These are phyloP conservation scores for Littorina saxatilis DNA, from an alignment of 1,140 invertebrate genomes.

Conservation along the genomic window DNA sequence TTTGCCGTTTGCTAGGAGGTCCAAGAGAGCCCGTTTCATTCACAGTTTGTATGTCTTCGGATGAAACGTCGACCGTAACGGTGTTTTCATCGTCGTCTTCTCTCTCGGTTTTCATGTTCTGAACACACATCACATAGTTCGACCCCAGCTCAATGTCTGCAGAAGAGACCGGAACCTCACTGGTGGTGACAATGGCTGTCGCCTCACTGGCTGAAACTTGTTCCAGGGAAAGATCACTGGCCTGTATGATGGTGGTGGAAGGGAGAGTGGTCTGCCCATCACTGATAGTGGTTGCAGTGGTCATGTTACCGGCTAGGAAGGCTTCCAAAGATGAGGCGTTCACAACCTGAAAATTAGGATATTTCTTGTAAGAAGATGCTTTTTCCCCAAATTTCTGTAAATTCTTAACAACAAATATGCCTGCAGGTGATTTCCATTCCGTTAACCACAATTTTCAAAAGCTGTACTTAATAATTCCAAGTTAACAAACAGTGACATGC, in stretches of 20 bases:
- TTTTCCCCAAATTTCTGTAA: not conserved
- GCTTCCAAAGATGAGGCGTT: conserved; percentile 25
- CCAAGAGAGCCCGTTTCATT: not conserved
- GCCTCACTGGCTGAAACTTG: not conserved
- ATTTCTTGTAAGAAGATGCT: too few relatives aligned
- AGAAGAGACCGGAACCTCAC: not conserved
- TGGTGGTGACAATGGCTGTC: not conserved
- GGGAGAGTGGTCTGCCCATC: not conserved
- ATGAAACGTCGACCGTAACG: not conserved
- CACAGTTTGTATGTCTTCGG: not conserved
- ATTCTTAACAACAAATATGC: not conserved
- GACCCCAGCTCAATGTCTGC: not conserved
- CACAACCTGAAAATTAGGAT: conserved; percentile 18
- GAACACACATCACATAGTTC: conserved; percentile 34
- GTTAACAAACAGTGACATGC: too few relatives aligned
- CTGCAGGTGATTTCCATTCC: too few relatives aligned
- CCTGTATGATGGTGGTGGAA: conserved; percentile 28
- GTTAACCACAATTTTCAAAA: too few relatives aligned
- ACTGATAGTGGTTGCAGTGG: not conserved
- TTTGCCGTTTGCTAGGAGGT: conserved; percentile 24
- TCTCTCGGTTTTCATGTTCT: conserved; percentile 1
- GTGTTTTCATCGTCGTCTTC: not conserved
- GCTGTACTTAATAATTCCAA: too few relatives aligned
- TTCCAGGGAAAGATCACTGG: conserved; percentile 21
- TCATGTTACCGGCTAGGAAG: conserved; percentile 21